phyloP scores from a whole-genome alignment of 2,797 vertebrate genomes.

The Anabas testudineus region DNA sequence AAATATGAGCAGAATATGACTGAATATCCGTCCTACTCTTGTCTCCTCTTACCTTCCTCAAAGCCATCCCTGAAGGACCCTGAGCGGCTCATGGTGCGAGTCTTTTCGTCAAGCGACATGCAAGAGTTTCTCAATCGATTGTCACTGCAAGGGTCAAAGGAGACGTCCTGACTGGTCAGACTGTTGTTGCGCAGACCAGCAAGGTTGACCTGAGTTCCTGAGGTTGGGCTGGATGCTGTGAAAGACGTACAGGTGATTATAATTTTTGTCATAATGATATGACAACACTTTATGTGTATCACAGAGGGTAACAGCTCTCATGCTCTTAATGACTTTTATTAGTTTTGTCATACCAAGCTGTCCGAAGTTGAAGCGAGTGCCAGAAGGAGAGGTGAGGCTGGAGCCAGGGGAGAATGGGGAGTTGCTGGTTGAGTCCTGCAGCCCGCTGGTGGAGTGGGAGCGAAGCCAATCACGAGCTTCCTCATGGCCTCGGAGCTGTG shows the following conservation, averaged over 20 bases:
- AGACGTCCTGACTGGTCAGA: constrained; percentile 90
- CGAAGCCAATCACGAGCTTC: constrained; percentile 98
- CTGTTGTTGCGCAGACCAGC: constrained; percentile 92
- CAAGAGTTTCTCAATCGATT: constrained; percentile 95
- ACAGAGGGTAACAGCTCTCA: neutral
- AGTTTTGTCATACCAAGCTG: constrained; percentile 89
- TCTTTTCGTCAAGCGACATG: constrained; percentile 97
- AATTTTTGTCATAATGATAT: no score
- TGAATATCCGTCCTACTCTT: neutral
- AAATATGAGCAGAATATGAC: constrained; percentile 10
- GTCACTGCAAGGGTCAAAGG: constrained; percentile 89
- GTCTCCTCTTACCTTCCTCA: constrained; percentile 91
- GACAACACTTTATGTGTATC: no score
- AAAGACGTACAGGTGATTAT: neutral
- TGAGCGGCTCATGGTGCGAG: constrained; percentile 95
- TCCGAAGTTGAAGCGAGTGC: constrained; percentile 95
- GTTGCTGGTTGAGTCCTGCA: constrained; percentile 92
- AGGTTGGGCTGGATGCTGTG: constrained; percentile 92
- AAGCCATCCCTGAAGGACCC: constrained; percentile 98
- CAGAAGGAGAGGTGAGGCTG: constrained; percentile 94
- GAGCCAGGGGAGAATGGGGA: constrained; percentile 96
- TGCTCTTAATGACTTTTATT: neutral
- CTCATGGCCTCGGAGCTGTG: constrained; percentile 92
- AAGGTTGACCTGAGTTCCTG: constrained; percentile 90
- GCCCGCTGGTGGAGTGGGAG: constrained; percentile 93